Base-by-base conservation (phyloP, 2,797 vertebrate genomes). In the Periophthalmus magnuspinnatus region DNA sequence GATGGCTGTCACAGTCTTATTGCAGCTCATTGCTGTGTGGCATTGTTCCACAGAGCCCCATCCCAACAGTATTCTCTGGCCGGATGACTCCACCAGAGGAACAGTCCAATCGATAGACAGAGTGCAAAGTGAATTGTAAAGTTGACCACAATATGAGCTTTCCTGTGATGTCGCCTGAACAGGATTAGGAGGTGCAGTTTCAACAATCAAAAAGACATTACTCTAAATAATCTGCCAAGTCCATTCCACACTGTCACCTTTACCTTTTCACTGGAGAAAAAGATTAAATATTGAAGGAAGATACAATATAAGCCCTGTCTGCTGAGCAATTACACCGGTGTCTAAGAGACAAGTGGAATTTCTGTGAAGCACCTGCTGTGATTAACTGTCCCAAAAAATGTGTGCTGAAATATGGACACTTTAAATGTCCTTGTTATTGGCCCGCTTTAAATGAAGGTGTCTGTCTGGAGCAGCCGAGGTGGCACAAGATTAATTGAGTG, bases 401-500 rank as follows among this genome's bases (percentile, higher is more conserved):
- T 89, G 74, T 48, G 70, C 82, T 86, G 87, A 91, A 90, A 92
- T 86, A 91, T 85, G 79, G 92, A 91, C 90, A 90, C 81, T 88
- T 88, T 87, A 90, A 94, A 92, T 1, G 61, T 91, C 89, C 88
- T 82, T 79, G 60, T 82, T 93, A 86, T 94, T 94, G 94, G 85
- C 92, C 90, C 84, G 87, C 89, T 90, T 89, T 92, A 83, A 88
- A 86, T 84, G 88, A 72, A 77, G 79, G 77, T 90, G 90, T 88
- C 86, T 71, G 85, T 91, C 91, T 86, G 72, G 32, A 89, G 87
- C 83, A 73, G 76, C 78, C 1, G 38, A 65, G 79, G 80, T 81
- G 80, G 56, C 32, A 65, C 69, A 90, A 94, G 95, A 95, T 95
- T 94, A 94, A 96, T 94, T 88, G 93, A 94, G 91, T 85, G 75